These are phyloP conservation scores for Muntiacus muntjak DNA, from an alignment of 2,113 vertebrate genomes.

Conservation along the genomic window DNA sequence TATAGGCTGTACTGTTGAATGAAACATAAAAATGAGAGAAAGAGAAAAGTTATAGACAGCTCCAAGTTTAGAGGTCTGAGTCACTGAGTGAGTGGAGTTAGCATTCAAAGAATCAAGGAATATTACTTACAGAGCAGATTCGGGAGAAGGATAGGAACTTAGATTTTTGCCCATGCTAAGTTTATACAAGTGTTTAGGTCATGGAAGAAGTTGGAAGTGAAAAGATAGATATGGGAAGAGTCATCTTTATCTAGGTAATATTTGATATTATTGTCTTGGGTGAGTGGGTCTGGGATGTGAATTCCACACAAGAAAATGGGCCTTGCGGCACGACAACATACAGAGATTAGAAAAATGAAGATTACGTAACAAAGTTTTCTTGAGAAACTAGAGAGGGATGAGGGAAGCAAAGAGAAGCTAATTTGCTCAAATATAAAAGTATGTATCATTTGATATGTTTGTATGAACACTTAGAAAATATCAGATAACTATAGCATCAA, in stretches of 20 bases:
- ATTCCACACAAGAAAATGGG: not conserved
- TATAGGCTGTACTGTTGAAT: not conserved
- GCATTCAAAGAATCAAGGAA: not conserved
- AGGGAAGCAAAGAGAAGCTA: not conserved
- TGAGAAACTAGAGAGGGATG: not conserved
- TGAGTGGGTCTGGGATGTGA: not conserved
- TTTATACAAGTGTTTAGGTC: not conserved
- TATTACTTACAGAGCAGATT: not conserved
- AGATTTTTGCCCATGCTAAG: not conserved
- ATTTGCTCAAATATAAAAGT: not conserved
- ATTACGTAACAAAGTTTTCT: not conserved
- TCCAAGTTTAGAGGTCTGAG: not conserved
- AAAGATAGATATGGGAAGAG: not conserved
- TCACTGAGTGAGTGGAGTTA: not conserved
- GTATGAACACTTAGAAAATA: not conserved
- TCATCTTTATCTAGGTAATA: not conserved
- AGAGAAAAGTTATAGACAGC: not conserved
- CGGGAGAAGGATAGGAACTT: not conserved
- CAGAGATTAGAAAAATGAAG: not conserved
- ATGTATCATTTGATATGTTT: not conserved
- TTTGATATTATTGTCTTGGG: not conserved
- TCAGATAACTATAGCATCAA: not conserved
- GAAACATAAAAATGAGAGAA: not conserved
- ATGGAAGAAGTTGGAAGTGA: not conserved
- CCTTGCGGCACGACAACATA: not conserved